phyloP scores from a whole-genome alignment of 2,113 vertebrate species.

The Zingel zingel region DNA sequence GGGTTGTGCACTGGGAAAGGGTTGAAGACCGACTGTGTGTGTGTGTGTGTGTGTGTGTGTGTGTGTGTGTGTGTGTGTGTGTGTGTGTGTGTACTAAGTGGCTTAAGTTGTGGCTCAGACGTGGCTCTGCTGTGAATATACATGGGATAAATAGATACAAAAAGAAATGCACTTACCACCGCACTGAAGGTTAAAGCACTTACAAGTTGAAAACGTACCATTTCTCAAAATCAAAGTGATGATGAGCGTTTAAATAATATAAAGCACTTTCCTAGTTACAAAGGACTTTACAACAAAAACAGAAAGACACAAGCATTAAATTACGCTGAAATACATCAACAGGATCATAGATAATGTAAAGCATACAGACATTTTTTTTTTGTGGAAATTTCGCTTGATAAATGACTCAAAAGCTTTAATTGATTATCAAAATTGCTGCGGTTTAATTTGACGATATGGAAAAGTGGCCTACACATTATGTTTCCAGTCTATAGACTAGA shows the following conservation, averaged over 20 bases:
- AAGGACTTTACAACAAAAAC: not conserved
- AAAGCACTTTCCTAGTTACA: not conserved
- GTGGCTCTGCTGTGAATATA: conserved; percentile 58
- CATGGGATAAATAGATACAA: conserved; percentile 29
- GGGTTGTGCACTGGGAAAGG: conserved; percentile 49
- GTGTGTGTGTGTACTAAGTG: too few relatives aligned
- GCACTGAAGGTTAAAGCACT: conserved; percentile 37
- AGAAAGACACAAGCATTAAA: not conserved
- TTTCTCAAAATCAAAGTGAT: conserved; percentile 21
- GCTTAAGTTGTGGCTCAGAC: conserved; percentile 47
- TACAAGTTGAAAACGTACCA: not conserved
- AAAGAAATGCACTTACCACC: conserved; percentile 41
- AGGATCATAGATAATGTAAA: not conserved
- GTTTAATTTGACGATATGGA: not conserved
- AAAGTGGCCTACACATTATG: not conserved
- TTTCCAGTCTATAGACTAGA: not conserved
- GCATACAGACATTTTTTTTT: not conserved
- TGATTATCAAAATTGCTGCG: too few relatives aligned
- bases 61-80: not conserved
- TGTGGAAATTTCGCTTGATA: too few relatives aligned
- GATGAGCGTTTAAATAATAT: conserved; percentile 24
- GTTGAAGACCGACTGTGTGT: conserved; percentile 48
- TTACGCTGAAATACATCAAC: not conserved
- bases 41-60: conserved; percentile 4
- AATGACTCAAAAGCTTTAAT: too few relatives aligned